These are phyloP conservation scores for Sarcophaga subvicina DNA, from an alignment of 2,888 invertebrate species.

Conservation along the genomic window DNA sequence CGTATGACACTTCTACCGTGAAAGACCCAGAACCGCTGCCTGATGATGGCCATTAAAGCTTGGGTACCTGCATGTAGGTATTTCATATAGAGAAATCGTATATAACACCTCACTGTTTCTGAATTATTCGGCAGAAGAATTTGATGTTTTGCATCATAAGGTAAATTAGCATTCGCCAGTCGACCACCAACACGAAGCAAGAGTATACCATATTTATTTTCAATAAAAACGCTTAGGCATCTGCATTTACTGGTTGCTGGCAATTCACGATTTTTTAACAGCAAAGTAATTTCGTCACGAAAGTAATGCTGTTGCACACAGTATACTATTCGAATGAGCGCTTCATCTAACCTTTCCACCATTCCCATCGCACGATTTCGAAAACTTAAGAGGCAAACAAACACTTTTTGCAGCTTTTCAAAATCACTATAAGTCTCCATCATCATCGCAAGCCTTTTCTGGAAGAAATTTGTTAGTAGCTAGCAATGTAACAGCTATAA, in stretches of 20 bases:
- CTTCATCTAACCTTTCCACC: constrained; percentile 9
- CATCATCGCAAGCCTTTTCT: no score
- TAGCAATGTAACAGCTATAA: not conserved
- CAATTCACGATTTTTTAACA: constrained; percentile 20
- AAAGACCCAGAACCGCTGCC: constrained; percentile 63
- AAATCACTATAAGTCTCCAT: no score
- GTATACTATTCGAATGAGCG: constrained; percentile 41
- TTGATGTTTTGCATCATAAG: constrained; percentile 42
- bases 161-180: constrained; percentile 37
- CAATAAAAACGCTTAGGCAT: constrained; percentile 45
- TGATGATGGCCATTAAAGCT: constrained; percentile 50
- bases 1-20: constrained; percentile 45
- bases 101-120: constrained; percentile 7
- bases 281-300: not conserved
- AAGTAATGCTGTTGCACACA: constrained; percentile 45
- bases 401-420: no score
- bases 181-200: constrained; percentile 48
- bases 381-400: constrained; percentile 10
- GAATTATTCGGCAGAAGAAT: constrained; percentile 31
- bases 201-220: constrained; percentile 26
- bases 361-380: not conserved
- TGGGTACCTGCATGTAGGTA: constrained; percentile 48
- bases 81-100: constrained; percentile 27
- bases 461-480: not conserved
- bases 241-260: constrained; percentile 3